Base-by-base conservation (phyloP, 1,140 invertebrate genomes). In the Drosophila saltans region DNA sequence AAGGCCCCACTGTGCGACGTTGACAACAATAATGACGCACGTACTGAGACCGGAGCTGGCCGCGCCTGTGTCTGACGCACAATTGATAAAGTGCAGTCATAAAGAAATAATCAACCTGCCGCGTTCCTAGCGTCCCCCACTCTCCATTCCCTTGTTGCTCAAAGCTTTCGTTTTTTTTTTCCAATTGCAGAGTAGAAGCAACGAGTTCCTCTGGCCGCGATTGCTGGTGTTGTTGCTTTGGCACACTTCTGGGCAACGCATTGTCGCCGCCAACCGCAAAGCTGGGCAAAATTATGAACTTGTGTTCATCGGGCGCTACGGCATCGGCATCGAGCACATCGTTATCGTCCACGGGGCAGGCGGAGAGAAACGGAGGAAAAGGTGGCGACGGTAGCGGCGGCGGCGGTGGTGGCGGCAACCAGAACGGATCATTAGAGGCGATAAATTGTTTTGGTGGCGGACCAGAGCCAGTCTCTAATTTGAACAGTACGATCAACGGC, bases 221-320 rank as follows among this genome's bases (percentile, higher is more conserved):
- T 65, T 81, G 78, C 56, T 77, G 79, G 58, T 80, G 80, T 72
- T 83, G 78, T 85, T 77, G 66, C 62, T 83, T 86, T 75, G 83
- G 80, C 76, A 69, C 66, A 77, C 83, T 80, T 90, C 81, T 91
- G 90, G 81, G 90, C 90, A 88, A 91, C 81, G 72, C 77, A 89
- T 90, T 91, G 90, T 88, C 83, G 83, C 75, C 84, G 66, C 75
- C 78, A 75, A 85, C 83, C 86, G 86, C 79, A 82, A 91, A 85
- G 69, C 90, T 91, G 91, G 90, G 89, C 84, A 92, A 92, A 92
- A 92, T 91, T 91, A 92, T 92, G 91, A 92, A 92, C 90, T 90
- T 92, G 89, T 92, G 91, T 63, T 92, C 91, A 57, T 91, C 91
- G 69, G 81, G 91, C 77, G 86, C 91, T 73, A 91, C 90, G 52